Conservation (phyloP, 1,140 invertebrate species). For the Drosophila ficusphila region DNA sequence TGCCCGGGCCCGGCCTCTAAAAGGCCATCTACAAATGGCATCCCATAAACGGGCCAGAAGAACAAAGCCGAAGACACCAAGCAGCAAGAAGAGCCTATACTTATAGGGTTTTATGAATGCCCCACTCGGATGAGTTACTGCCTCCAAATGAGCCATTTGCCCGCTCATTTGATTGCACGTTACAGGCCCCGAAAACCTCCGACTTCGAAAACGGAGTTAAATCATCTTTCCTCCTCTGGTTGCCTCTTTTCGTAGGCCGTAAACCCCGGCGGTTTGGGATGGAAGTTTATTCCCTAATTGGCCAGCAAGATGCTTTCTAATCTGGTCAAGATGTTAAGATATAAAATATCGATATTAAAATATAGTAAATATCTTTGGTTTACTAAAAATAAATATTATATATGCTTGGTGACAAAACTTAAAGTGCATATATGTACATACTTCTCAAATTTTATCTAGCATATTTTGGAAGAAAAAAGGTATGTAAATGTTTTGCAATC, state of each 20-base stretch:
- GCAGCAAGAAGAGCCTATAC: constrained; percentile 25
- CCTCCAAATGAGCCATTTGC: constrained; percentile 48
- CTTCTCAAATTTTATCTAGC: no score
- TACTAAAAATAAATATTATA: no score
- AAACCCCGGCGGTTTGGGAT: constrained; percentile 11
- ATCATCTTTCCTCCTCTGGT: constrained; percentile 6
- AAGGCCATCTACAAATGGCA: constrained; percentile 69
- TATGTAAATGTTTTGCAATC: no score
- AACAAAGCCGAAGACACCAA: constrained; percentile 16
- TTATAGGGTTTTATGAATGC: constrained; percentile 62
- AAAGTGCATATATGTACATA: no score
- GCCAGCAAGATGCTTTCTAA: constrained; percentile 2
- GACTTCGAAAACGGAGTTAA: constrained; percentile 21
- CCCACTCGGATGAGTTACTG: constrained; percentile 43
- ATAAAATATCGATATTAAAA: no score
- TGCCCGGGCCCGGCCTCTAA: constrained; percentile 55
- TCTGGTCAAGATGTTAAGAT: constrained; percentile 9
- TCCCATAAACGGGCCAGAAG: constrained; percentile 40
- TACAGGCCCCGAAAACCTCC: constrained; percentile 3
- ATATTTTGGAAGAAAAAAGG: no score
- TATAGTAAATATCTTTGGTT: no score
- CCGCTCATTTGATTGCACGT: constrained; percentile 58
- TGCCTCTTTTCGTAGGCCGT: neutral
- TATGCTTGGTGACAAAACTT: no score
- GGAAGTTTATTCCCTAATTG: constrained; percentile 38